phyloP scores from a whole-genome alignment of 1,140 invertebrate species.

The Pseudomyrmex cubaensis region DNA sequence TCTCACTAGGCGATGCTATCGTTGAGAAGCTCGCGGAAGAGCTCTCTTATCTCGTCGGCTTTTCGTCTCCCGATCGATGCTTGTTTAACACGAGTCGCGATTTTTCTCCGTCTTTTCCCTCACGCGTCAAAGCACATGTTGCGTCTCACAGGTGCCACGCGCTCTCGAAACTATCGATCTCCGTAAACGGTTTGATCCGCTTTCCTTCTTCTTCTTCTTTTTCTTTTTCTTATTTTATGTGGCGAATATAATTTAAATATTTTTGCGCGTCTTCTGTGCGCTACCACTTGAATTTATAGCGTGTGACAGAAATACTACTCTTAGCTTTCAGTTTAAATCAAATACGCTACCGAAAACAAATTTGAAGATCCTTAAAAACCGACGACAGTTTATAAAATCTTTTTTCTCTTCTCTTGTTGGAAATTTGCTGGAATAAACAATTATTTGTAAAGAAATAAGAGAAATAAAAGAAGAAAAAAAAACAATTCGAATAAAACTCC shows the following conservation, averaged over 20 bases:
- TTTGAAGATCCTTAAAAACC: not conserved
- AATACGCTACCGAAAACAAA: not conserved
- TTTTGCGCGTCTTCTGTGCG: too few species aligned
- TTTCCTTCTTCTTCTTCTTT: constrained; percentile 18
- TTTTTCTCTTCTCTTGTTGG: not conserved
- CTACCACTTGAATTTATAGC: constrained; percentile 1
- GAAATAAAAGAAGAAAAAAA: constrained; percentile 14
- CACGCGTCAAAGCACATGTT: constrained; percentile 44
- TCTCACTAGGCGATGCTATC: constrained; percentile 19
- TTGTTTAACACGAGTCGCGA: constrained; percentile 49
- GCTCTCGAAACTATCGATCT: constrained; percentile 9
- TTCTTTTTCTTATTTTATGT: not conserved
- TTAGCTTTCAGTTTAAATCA: not conserved
- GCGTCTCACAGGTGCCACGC: constrained; percentile 16
- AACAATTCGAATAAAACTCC: constrained; percentile 6
- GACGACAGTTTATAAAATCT: not conserved
- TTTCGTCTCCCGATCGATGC: constrained; percentile 40
- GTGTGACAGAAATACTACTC: not conserved
- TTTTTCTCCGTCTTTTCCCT: constrained; percentile 32
- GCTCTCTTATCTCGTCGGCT: constrained; percentile 48
- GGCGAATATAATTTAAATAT: too few species aligned
- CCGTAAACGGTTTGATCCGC: constrained; percentile 18
- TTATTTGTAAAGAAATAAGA: not conserved
- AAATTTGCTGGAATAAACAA: not conserved
- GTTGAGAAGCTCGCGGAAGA: constrained; percentile 29